Conservation (phyloP, 2,888 invertebrate genomes). For the Listrodromus nycthemerus region DNA sequence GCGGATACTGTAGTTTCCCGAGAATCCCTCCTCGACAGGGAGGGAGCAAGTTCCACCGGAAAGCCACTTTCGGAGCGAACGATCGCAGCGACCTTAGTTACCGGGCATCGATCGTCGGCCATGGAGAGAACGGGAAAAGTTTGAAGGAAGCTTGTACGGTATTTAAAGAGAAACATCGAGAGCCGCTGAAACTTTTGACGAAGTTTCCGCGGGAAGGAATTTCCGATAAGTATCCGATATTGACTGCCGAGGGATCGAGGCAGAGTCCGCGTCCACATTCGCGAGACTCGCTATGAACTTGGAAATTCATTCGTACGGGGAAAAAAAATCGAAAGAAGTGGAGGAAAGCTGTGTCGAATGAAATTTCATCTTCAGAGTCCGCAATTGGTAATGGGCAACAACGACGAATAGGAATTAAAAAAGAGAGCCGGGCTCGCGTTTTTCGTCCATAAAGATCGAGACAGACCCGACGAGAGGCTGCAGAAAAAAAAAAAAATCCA, state of each 20-base stretch:
- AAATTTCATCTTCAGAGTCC: not conserved
- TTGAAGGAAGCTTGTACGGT: not conserved
- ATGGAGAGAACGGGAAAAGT: not conserved
- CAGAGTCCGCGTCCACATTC: not conserved
- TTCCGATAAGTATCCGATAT: not conserved
- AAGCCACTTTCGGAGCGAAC: not conserved
- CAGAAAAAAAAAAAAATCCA: not conserved
- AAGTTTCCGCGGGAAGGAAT: too few relatives aligned
- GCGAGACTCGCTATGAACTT: not conserved
- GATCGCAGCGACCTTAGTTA: not conserved
- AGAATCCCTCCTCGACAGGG: not conserved
- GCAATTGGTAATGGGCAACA: not conserved
- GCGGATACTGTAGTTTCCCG: not conserved
- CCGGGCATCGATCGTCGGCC: not conserved
- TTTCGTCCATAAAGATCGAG: constrained; percentile 27
- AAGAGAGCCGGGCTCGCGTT: not conserved
- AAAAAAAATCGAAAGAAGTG: not conserved
- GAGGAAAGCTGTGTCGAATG: not conserved
- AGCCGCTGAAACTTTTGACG: not conserved
- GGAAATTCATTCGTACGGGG: not conserved
- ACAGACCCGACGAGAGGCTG: not conserved
- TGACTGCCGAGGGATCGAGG: not conserved
- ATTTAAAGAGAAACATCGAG: not conserved
- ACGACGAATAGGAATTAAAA: not conserved
- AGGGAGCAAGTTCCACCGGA: not conserved